Percentiles rank a stretch among this genome's conserved stretches.
Evolutionary conservation across 2,888 invertebrate genomes (phyloP).

Genomic region (Cantharis lateralis): DNA sequence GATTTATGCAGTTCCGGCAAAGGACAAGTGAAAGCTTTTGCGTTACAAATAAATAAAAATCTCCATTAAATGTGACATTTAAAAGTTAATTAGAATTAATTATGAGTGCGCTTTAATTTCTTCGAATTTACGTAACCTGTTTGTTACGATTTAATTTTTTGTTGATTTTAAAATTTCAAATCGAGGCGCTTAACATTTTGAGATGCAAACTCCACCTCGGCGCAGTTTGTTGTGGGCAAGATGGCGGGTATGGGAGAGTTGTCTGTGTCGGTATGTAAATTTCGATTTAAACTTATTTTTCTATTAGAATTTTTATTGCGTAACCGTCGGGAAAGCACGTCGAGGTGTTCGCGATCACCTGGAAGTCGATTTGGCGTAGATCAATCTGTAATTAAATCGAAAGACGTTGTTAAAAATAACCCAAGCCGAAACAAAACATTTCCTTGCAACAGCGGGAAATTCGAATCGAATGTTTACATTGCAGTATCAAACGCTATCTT

Average conservation of each 20-base stretch:
- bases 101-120: background rate
- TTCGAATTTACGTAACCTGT: background rate
- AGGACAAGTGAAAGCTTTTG: background rate
- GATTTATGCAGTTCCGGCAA: background rate
- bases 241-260: slow-evolving; percentile 48
- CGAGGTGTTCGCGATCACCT: background rate
- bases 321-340: background rate
- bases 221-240: slow-evolving; percentile 48
- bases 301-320: background rate
- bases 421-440: background rate
- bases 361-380: background rate
- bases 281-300: background rate
- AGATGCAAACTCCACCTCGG: slow-evolving; percentile 1
- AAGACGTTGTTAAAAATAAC: background rate
- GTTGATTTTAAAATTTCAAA: background rate
- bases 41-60: background rate
- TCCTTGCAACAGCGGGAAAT: background rate
- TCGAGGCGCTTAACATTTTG: background rate
- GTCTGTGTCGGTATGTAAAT: slow-evolving; percentile 49
- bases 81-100: background rate
- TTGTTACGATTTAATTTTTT: background rate
- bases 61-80: background rate
- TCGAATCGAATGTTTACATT: background rate
- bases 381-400: background rate
- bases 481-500: background rate